These are phyloP conservation scores for Ophion ventricosus DNA, from an alignment of 2,888 invertebrate species.

Conservation along the genomic window DNA sequence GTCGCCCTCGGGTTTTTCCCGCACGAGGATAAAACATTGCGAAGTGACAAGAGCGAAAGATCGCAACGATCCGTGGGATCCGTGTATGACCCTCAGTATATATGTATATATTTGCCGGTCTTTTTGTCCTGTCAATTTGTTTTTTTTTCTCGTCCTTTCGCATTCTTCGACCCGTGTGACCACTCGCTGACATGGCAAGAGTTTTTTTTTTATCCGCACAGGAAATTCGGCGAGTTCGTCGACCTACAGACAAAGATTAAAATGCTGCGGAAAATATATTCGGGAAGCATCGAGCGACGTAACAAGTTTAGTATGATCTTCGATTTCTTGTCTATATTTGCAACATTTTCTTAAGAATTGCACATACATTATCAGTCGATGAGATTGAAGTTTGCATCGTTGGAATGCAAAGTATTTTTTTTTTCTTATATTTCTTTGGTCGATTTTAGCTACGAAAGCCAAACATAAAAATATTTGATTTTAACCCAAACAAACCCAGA, in stretches of 20 bases:
- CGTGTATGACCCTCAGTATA: conserved; percentile 6
- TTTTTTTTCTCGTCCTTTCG: background rate
- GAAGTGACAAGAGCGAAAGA: conserved; percentile 1
- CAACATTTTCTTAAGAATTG: background rate
- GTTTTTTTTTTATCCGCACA: background rate
- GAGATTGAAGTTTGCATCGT: too few species aligned
- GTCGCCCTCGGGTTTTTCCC: conserved; percentile 9
- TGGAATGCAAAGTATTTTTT: too few species aligned
- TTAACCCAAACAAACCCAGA: too few species aligned
- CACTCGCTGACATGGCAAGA: background rate
- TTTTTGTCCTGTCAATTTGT: background rate
- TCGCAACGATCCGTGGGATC: conserved; percentile 37
- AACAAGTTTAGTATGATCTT: background rate
- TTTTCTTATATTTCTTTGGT: too few species aligned
- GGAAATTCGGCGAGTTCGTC: too few species aligned
- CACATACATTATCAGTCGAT: too few species aligned
- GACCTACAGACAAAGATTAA: too few species aligned
- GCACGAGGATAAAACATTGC: background rate
- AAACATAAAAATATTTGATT: too few species aligned
- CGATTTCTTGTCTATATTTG: background rate
- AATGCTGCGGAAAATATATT: too few species aligned
- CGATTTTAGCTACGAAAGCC: too few species aligned
- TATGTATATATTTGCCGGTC: background rate
- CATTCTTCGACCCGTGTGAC: background rate
- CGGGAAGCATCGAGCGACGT: too few species aligned